Conservation (phyloP, 2,797 vertebrate species). For the Staurois parvus region DNA sequence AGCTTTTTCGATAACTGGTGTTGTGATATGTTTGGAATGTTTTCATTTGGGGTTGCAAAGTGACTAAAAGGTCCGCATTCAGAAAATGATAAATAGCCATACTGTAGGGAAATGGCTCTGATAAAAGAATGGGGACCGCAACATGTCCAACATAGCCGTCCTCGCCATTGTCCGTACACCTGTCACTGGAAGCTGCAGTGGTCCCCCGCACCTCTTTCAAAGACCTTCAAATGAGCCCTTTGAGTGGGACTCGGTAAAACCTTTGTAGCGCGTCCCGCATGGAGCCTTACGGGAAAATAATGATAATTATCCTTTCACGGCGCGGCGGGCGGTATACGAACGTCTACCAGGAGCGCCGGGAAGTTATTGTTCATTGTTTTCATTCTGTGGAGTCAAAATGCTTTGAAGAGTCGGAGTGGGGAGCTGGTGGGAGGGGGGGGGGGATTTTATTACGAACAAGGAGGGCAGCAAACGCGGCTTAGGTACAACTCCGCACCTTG, state of each 20-base stretch:
- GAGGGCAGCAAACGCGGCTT: slow-evolving; percentile 16
- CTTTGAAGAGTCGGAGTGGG: slow-evolving; percentile 21
- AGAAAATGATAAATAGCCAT: too few relatives aligned
- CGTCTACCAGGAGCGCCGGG: slow-evolving; percentile 16
- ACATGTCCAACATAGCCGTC: not conserved
- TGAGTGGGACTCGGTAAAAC: not conserved
- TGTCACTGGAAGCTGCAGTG: not conserved
- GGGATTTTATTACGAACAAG: slow-evolving; percentile 73
- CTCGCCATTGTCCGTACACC: not conserved
- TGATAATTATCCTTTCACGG: slow-evolving; percentile 39
- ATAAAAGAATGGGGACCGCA: too few relatives aligned
- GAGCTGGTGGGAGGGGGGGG: not conserved
- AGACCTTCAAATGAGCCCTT: not conserved
- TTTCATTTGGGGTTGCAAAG: too few relatives aligned
- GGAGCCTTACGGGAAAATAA: slow-evolving; percentile 26
- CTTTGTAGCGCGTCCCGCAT: not conserved
- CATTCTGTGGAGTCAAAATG: slow-evolving; percentile 26
- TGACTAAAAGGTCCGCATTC: too few relatives aligned
- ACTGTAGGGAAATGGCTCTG: too few relatives aligned
- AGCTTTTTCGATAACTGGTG: too few relatives aligned
- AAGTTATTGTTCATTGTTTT: slow-evolving; percentile 46
- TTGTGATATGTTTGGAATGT: too few relatives aligned
- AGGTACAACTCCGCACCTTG: slow-evolving; percentile 25
- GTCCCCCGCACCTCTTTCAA: not conserved
- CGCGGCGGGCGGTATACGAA: slow-evolving; percentile 30